Percentiles rank a stretch among this genome's conserved stretches.
These are phyloP conservation scores for Arge pagana DNA, from an alignment of 2,888 invertebrate genomes.

Conservation along the genomic window DNA sequence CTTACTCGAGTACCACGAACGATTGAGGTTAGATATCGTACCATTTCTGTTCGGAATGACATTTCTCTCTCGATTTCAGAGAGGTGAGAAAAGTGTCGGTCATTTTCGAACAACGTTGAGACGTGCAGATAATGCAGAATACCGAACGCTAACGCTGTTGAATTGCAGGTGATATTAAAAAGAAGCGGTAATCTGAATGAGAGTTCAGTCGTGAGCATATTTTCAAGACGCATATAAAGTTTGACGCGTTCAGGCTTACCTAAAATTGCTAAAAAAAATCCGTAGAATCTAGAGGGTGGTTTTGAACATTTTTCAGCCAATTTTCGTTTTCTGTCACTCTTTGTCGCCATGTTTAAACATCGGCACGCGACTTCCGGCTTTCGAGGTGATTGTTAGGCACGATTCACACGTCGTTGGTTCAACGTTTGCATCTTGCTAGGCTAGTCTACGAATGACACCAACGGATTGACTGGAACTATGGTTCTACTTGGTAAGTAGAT, in stretches of 20 bases:
- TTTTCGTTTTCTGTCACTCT: slow-evolving; percentile 29
- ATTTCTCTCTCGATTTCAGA: slow-evolving; percentile 85
- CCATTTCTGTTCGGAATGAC: slow-evolving; percentile 85
- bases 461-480: no score
- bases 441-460: no score
- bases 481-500: no score
- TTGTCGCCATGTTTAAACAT: slow-evolving; percentile 23
- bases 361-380: slow-evolving; percentile 4
- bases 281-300: slow-evolving; percentile 25
- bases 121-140: slow-evolving; percentile 71
- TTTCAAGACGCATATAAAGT: no score
- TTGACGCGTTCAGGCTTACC: slow-evolving; percentile 7
- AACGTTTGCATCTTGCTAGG: no score
- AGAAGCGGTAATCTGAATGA: slow-evolving; percentile 3
- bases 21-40: slow-evolving; percentile 44
- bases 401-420: no score
- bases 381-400: no score
- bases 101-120: slow-evolving; percentile 77
- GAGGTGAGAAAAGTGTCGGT: slow-evolving; percentile 81
- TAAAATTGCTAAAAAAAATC: slow-evolving; percentile 30
- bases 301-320: slow-evolving; percentile 24
- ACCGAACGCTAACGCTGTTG: slow-evolving; percentile 65
- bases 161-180: slow-evolving; percentile 19
- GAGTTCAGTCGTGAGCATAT: no score
- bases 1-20: neutral